These are phyloP conservation scores for Nerophis ophidion DNA, from an alignment of 2,113 vertebrate genomes.

Conservation along the genomic window DNA sequence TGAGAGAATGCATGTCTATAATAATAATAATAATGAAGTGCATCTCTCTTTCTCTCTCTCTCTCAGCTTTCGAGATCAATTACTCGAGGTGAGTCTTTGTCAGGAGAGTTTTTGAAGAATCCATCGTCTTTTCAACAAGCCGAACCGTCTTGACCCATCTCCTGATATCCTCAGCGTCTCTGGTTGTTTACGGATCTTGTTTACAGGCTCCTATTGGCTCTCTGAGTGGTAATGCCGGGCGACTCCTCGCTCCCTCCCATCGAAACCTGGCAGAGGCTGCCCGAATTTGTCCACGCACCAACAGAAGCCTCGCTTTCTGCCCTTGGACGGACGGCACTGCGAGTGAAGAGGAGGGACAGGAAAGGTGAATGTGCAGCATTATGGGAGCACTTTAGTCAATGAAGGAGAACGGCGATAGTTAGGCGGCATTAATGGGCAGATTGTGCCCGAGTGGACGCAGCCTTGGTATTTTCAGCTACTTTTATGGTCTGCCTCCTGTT, in stretches of 20 bases:
- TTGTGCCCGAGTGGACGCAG: constrained; percentile 58
- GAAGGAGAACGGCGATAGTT: constrained; percentile 50
- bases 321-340: constrained; percentile 92
- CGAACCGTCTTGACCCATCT: constrained; percentile 51
- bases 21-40: constrained; percentile 8
- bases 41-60: background rate
- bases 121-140: constrained; percentile 37
- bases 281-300: constrained; percentile 97
- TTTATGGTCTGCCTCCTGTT: constrained; percentile 71
- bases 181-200: constrained; percentile 58
- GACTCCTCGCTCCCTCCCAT: constrained; percentile 77
- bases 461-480: constrained; percentile 68
- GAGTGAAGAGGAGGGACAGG: constrained; percentile 39
- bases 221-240: constrained; percentile 79
- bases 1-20: background rate
- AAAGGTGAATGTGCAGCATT: constrained; percentile 40
- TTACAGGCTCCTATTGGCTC: constrained; percentile 72
- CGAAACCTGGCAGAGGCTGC: constrained; percentile 80
- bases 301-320: constrained; percentile 88
- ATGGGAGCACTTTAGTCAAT: constrained; percentile 47
- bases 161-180: constrained; percentile 56
- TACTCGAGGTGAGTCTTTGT: constrained; percentile 27
- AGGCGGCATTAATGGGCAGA: constrained; percentile 60
- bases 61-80: constrained; percentile 2
- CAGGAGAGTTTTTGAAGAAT: constrained; percentile 44